Conservation (phyloP, 2,797 vertebrate species). For the Liasis olivaceus region DNA sequence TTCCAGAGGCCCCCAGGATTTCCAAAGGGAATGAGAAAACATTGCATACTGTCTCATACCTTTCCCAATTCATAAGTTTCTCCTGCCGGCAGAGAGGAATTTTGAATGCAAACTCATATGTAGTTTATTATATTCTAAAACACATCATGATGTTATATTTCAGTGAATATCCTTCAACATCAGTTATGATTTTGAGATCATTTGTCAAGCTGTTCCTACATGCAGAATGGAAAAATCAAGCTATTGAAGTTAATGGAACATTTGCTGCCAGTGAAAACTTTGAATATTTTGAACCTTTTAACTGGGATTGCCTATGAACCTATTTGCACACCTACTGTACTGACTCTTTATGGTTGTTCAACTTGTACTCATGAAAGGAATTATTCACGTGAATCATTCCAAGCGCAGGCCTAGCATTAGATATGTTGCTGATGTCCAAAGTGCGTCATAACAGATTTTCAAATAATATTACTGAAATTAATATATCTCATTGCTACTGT, state of each 20-base stretch:
- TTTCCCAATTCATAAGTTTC: neutral
- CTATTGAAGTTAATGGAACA: neutral
- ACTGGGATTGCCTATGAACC: neutral
- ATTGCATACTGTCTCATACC: neutral
- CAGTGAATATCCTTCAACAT: too few species aligned
- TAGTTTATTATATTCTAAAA: too few species aligned
- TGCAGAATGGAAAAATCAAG: neutral
- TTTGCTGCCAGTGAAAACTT: too few species aligned
- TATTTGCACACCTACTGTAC: neutral
- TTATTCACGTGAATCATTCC: neutral
- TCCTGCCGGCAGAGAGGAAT: neutral
- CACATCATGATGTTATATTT: too few species aligned
- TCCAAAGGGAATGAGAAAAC: neutral
- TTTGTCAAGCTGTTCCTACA: too few species aligned
- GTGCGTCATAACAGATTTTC: neutral
- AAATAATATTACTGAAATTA: neutral
- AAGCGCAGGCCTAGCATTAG: neutral
- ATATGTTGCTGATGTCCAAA: neutral
- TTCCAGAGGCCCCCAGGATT: neutral
- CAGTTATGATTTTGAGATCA: too few species aligned
- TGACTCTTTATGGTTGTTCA: neutral
- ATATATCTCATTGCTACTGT: neutral
- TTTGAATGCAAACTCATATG: neutral
- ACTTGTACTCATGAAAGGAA: neutral
- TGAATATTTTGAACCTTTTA: too few species aligned